Conservation (phyloP, 2,113 vertebrate genomes). For the Oryzias celebensis region DNA sequence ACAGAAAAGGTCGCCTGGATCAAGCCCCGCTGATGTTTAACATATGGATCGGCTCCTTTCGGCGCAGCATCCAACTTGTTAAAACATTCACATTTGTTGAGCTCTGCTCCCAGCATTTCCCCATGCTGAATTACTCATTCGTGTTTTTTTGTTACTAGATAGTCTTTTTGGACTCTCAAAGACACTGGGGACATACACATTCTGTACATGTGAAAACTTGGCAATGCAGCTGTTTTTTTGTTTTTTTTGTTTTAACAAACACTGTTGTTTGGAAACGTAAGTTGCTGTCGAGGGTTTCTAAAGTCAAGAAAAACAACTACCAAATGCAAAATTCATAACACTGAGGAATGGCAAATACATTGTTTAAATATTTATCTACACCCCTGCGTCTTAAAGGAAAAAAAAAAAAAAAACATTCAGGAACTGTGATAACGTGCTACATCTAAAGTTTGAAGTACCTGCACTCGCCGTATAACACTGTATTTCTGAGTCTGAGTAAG, state of each 20-base stretch:
- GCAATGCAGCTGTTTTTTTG: neutral
- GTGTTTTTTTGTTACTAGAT: slow-evolving; percentile 4
- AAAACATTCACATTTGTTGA: slow-evolving; percentile 1
- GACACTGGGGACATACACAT: slow-evolving; percentile 15
- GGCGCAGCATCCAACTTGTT: slow-evolving; percentile 6
- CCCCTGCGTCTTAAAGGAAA: slow-evolving; percentile 5
- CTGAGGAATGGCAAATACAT: slow-evolving; percentile 8
- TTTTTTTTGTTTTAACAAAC: too few species aligned
- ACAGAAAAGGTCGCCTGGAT: slow-evolving; percentile 14
- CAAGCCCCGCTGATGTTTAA: slow-evolving; percentile 14
- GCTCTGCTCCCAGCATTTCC: slow-evolving; percentile 1
- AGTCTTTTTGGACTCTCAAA: neutral
- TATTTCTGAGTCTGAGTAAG: neutral
- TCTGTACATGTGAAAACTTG: slow-evolving; percentile 12
- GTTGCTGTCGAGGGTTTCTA: slow-evolving; percentile 1
- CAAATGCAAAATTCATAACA: slow-evolving; percentile 7
- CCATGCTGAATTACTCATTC: slow-evolving; percentile 8
- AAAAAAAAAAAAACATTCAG: neutral
- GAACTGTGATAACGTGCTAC: slow-evolving; percentile 7
- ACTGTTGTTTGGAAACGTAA: neutral
- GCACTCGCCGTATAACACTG: neutral
- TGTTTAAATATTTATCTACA: slow-evolving; percentile 27
- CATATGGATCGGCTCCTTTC: neutral
- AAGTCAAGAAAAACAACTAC: slow-evolving; percentile 8
- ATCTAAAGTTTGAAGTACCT: slow-evolving; percentile 1